Percentiles rank a stretch among this genome's conserved stretches.
Conservation (phyloP, 2,888 invertebrate species). For the Zootermopsis nevadensis region DNA sequence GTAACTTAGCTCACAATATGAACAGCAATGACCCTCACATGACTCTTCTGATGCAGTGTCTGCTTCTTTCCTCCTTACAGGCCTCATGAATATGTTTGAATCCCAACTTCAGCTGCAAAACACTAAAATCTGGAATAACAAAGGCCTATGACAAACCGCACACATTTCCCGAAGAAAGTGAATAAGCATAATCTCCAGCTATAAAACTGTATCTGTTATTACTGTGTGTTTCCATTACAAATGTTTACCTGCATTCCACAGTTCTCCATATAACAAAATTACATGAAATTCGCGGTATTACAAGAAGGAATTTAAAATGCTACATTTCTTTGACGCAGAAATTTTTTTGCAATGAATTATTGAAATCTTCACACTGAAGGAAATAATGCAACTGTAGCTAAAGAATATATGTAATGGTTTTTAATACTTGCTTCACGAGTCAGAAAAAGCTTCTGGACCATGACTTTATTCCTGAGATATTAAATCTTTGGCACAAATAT, state of each 20-base stretch:
- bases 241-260: neutral
- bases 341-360: neutral
- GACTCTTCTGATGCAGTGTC: neutral
- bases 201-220: slow-evolving; percentile 16
- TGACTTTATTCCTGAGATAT: too few species aligned
- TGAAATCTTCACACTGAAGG: too few species aligned
- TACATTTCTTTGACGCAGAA: neutral
- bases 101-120: slow-evolving; percentile 12
- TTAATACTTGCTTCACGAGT: too few species aligned
- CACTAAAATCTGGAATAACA: neutral
- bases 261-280: neutral
- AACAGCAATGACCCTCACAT: neutral
- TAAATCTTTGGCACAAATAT: too few species aligned
- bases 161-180: neutral
- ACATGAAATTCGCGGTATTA: neutral
- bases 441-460: too few species aligned
- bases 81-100: neutral
- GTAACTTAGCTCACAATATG: neutral
- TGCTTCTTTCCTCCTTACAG: neutral
- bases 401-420: too few species aligned
- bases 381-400: too few species aligned
- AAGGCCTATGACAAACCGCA: neutral
- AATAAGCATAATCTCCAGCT: neutral
- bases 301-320: neutral
- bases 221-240: neutral